Base-by-base conservation (phyloP, 2,888 invertebrate species). In the Metacarcinus magister region DNA sequence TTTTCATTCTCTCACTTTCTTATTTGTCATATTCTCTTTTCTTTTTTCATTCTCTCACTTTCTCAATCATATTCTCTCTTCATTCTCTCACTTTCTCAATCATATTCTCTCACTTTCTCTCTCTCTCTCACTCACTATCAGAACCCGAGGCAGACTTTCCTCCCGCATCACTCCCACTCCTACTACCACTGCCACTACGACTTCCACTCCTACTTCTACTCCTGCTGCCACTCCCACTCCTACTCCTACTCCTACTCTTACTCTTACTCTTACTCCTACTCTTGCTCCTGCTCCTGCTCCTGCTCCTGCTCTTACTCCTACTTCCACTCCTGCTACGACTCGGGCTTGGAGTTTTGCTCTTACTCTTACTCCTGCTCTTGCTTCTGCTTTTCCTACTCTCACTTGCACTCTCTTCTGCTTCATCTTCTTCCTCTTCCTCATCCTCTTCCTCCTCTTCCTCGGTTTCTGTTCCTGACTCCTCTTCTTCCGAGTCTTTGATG, bases 401-500 rank as follows among this genome's bases (percentile, higher is more conserved):
- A 43, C 10, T n/a, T 60, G n/a, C 10, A 28, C 44, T 19, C 91
- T 32, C 82, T 4, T 28, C 28, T 8, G 23, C 75, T n/a, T 75
- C 75, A 0, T 96, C 75, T 54, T 90, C 75, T 94, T 96, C n/a
- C 32, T 82, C 94, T 32, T 19, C 82, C 39, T 54, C n/a, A 7
- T 91, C 91, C 91, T 46, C 46, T 19, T 91, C 91, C 94, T 82
- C 75, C 19, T 92, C 92, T 7, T n/a, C 75, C 19, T 92, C 95
- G 16, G 91, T 95, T 2, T 82, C 90, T 16, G 95, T 94, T 10
- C 94, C 95, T 8, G 95, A 95, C 0, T 94, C 92, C 44, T 95
- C 95, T 4, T 92, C 94, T 32, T 94, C 97, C 0, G 96, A 96
- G 89, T 97, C 97, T 32, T 94, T 95, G 54, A 99, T 98, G 0